A percentile compares a stretch with the other conserved stretches of the same genome.
These are phyloP conservation scores for Podotricha telesiphe DNA, from an alignment of 2,888 invertebrate genomes.

Conservation along the genomic window DNA sequence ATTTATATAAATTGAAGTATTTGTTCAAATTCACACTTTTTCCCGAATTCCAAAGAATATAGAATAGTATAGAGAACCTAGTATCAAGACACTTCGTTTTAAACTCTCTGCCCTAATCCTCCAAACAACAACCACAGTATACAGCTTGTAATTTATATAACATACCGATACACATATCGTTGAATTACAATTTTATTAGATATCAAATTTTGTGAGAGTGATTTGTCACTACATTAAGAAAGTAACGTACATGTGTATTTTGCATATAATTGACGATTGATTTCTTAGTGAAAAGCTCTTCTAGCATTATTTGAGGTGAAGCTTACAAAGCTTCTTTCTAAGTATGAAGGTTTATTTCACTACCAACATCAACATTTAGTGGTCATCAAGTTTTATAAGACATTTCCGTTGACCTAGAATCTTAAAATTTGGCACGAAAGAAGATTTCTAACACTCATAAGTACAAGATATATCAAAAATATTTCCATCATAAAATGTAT, in stretches of 20 bases:
- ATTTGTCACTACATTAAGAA: background rate
- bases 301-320: background rate
- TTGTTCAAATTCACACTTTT: no score
- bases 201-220: no score
- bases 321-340: constrained; percentile 5
- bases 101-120: no score
- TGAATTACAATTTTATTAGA: no score
- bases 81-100: no score
- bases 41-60: no score
- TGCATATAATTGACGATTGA: background rate
- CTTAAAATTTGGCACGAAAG: constrained; percentile 24
- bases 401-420: constrained; percentile 24
- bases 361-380: constrained; percentile 21
- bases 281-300: background rate
- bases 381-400: constrained; percentile 27
- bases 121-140: no score
- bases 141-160: no score
- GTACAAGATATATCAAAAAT: constrained; percentile 8
- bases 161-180: no score
- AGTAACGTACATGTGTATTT: background rate
- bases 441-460: constrained; percentile 10
- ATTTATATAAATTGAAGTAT: no score
- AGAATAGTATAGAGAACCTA: no score
- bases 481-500: background rate
- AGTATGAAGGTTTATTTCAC: constrained; percentile 20